Percentiles rank a stretch among this genome's conserved stretches.
Evolutionary conservation across 2,113 vertebrate genomes (phyloP).

Genomic region (Apistogramma diplotaenia): DNA sequence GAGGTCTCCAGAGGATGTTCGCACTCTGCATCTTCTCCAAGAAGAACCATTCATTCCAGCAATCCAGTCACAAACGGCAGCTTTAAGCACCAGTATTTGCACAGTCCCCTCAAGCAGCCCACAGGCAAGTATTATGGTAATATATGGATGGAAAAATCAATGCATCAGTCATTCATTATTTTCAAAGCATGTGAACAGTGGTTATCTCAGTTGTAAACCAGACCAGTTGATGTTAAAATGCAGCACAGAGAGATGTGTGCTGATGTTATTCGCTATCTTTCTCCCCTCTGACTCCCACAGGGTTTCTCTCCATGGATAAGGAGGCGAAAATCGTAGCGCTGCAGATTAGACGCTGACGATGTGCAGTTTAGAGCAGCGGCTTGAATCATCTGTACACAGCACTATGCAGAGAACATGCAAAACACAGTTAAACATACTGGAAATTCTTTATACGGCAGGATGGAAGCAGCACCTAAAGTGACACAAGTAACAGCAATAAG

Average conservation of each 20-base stretch:
- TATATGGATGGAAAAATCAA: constrained; percentile 45
- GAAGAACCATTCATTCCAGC: constrained; percentile 10
- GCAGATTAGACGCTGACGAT: constrained; percentile 1
- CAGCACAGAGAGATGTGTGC: neutral
- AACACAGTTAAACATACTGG: neutral
- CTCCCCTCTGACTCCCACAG: neutral
- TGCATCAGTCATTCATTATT: constrained; percentile 33
- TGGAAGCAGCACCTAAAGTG: neutral
- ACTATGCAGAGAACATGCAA: neutral
- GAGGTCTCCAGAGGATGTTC: neutral
- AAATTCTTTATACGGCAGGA: neutral
- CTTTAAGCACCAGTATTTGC: constrained; percentile 26
- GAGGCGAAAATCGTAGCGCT: constrained; percentile 6
- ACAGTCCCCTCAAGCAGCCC: neutral
- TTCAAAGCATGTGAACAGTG: constrained; percentile 22
- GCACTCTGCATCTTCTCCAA: neutral
- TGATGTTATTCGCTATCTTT: constrained; percentile 21
- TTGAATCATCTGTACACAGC: neutral
- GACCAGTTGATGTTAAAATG: constrained; percentile 18
- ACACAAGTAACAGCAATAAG: neutral
- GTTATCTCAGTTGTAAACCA: constrained; percentile 9
- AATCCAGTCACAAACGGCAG: neutral
- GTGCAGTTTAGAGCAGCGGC: constrained; percentile 1
- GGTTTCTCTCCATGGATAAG: neutral
- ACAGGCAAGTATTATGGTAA: constrained; percentile 26